Evolutionary conservation across 2,113 vertebrate genomes (phyloP), one percentile per base, ranked within the genome.

Genomic region (Oplegnathus fasciatus): DNA sequence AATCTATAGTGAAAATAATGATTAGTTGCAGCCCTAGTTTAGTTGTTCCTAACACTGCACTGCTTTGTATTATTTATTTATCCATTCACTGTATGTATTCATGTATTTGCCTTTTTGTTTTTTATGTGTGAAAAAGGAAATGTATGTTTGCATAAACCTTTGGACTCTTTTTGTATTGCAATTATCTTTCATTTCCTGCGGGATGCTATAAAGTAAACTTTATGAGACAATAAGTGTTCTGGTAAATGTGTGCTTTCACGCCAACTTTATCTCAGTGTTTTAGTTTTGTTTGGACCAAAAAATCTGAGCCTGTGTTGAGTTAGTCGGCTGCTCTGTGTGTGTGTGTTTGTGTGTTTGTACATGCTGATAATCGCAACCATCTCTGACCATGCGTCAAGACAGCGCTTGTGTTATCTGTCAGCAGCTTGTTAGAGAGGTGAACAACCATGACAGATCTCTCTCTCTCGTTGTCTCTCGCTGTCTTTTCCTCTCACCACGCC

Each of bases 341-440:
- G 28, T 52, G 26, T 13, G 30, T 37, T 22, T 13, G 67, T 74
- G 64, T 46, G 37, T 50, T 66, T 77, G 34, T 28, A 74, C 6
- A 0, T 28, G 28, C 42, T 70, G 69, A 84, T 90, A 86, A 89
- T 86, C 76, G 66, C 65, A 86, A 55, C 62, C 6, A 10, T 84
- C 84, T 82, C 82, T 86, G 84, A 87, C 48, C 77, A 82, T 86
- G 83, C 58, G 10, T 84, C 83, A 74, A 30, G 68, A 75, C 70
- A 34, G 34, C 26, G 30, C 86, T 85, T 84, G 85, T 89, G 85
- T 91, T 89, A 78, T 93, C 90, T 94, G 91, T 94, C 94, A 91
- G 86, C 88, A 82, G 84, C 89, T 88, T 74, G 86, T 92, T 92
- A 83, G 75, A 44, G 71, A 89, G 88, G 85, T 89, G 88, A 89